Conservation (phyloP, 2,113 vertebrate genomes). For the Cervus canadensis region DNA sequence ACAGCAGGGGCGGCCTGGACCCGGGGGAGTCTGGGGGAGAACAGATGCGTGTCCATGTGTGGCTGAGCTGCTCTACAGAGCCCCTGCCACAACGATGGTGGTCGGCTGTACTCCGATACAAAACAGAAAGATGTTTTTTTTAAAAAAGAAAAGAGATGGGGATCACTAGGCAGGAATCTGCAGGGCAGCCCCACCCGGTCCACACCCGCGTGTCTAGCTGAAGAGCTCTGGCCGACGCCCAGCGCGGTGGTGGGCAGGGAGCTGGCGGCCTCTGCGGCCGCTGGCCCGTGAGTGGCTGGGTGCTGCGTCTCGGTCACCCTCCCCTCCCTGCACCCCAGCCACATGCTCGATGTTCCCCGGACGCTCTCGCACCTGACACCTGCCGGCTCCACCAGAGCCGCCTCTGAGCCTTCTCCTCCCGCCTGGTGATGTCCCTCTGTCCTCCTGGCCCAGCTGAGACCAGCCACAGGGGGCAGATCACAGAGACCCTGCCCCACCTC, state of each 20-base stretch:
- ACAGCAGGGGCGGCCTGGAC: not conserved
- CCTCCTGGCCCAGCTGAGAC: fast-evolving
- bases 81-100: not conserved
- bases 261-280: fast-evolving
- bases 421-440: fast-evolving
- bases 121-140: not conserved
- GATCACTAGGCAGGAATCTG: fast-evolving
- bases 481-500: fast-evolving
- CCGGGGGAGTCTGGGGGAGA: not conserved
- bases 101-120: not conserved
- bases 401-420: not conserved
- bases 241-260: fast-evolving
- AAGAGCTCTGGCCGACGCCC: fast-evolving
- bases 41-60: not conserved
- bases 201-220: not conserved
- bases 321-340: fast-evolving
- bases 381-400: fast-evolving
- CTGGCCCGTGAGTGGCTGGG: fast-evolving
- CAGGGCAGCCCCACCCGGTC: too few species aligned
- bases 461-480: fast-evolving
- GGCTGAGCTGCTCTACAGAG: not conserved
- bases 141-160: not conserved
- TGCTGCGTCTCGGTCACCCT: fast-evolving
- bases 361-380: fast-evolving
- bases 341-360: fast-evolving